Conservation (phyloP, 2,113 vertebrate genomes). For the Athene cunicularia region DNA sequence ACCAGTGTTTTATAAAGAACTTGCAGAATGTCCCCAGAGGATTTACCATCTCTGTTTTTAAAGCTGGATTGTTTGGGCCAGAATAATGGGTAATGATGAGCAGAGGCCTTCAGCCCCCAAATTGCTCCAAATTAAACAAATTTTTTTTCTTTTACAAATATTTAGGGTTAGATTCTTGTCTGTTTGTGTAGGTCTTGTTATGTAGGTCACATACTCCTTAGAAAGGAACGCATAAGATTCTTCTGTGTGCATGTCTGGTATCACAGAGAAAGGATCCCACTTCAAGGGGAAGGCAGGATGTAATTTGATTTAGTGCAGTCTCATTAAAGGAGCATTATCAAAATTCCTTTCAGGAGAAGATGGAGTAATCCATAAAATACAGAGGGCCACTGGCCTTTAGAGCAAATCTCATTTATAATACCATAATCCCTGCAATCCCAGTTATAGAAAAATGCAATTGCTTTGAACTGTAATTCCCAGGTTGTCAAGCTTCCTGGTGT, state of each 20-base stretch:
- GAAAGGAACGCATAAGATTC: neutral
- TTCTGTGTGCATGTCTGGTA: fast-evolving
- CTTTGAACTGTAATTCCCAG: neutral
- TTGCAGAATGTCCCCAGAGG: neutral
- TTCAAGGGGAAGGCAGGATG: neutral
- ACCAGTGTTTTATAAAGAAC: neutral
- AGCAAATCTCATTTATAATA: slow-evolving; percentile 34
- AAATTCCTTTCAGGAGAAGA: slow-evolving; percentile 8
- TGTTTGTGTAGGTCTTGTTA: neutral
- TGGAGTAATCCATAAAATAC: neutral
- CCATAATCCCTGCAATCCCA: slow-evolving; percentile 26
- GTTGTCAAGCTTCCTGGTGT: neutral
- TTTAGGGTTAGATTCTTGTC: neutral
- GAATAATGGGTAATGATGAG: neutral
- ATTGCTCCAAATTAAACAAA: neutral
- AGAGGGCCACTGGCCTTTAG: neutral
- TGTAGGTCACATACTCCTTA: neutral
- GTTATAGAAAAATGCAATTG: slow-evolving; percentile 17
- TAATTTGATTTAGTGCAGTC: slow-evolving; percentile 18
- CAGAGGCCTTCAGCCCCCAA: neutral
- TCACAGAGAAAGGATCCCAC: neutral
- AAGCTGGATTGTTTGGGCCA: neutral
- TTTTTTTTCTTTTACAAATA: neutral
- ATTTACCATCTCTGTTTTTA: neutral
- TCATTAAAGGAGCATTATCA: slow-evolving; percentile 18